A percentile compares a stretch with the other conserved stretches of the same genome.
Evolutionary conservation across 1,140 invertebrate species (phyloP).

Genomic region (Drosophila jambulina): DNA sequence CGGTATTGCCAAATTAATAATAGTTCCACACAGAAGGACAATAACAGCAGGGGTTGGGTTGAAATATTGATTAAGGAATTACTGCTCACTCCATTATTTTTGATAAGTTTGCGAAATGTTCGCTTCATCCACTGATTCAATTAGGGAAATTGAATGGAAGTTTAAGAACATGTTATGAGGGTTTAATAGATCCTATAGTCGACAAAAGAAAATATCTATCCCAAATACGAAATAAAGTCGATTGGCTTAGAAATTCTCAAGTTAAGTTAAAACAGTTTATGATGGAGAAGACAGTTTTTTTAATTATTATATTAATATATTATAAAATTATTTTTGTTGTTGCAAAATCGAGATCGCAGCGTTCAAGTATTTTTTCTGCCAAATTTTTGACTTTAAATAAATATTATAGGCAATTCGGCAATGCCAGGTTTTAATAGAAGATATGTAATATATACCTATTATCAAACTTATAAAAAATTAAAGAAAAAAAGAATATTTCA

Average conservation of each 20-base stretch:
- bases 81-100: constrained; percentile 7
- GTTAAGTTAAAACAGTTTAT: too few relatives aligned
- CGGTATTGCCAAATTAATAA: constrained; percentile 41
- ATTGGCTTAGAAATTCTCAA: not conserved
- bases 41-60: constrained; percentile 3
- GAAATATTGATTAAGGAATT: constrained; percentile 39
- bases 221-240: too few relatives aligned
- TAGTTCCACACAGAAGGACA: constrained; percentile 33
- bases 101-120: constrained; percentile 17
- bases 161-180: constrained; percentile 2
- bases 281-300: too few relatives aligned
- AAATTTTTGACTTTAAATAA: too few relatives aligned
- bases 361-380: too few relatives aligned
- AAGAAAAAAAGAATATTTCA: not conserved
- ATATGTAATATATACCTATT: too few relatives aligned
- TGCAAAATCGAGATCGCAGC: too few relatives aligned
- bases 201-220: too few relatives aligned
- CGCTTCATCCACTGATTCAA: constrained; percentile 14
- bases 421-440: too few relatives aligned
- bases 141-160: constrained; percentile 37
- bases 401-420: too few relatives aligned
- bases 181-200: constrained; percentile 4
- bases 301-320: too few relatives aligned
- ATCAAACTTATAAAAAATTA: not conserved
- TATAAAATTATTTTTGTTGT: too few relatives aligned